Percentiles rank a stretch among this genome's conserved stretches.
Conservation (phyloP, 2,797 vertebrate genomes). For the Coregonus suidteri region DNA sequence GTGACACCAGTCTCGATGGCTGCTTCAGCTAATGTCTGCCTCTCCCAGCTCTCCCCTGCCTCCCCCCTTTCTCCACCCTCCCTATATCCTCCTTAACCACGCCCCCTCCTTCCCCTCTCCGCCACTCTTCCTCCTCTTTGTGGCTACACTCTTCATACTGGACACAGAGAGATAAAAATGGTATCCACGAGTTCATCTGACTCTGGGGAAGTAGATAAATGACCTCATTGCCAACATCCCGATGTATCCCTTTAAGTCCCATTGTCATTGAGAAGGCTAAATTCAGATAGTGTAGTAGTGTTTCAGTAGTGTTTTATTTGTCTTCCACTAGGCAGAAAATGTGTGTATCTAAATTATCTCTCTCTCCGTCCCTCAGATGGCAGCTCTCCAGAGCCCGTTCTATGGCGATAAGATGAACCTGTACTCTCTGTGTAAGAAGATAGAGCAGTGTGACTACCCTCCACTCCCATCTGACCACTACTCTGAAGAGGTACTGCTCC, state of each 20-base stretch:
- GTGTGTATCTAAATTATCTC: conserved; percentile 1
- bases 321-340: neutral
- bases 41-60: neutral
- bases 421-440: conserved; percentile 99
- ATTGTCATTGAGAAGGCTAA: no score
- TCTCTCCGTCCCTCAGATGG: conserved; percentile 85
- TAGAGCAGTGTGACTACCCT: conserved; percentile 97
- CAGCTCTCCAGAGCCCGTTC: conserved; percentile 96
- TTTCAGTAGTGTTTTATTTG: neutral
- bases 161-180: no score
- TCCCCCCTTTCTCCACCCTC: neutral
- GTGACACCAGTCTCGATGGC: conserved; percentile 16
- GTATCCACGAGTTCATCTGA: no score
- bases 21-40: conserved; percentile 6
- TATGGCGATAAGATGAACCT: conserved; percentile 99
- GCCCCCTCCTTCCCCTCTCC: neutral
- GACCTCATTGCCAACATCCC: no score
- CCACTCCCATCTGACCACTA: conserved; percentile 98
- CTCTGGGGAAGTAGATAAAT: no score
- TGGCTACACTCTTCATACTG: neutral
- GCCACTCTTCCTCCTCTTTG: neutral
- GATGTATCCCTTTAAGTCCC: no score
- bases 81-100: neutral
- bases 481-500: conserved; percentile 87
- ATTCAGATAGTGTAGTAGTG: no score